These are phyloP conservation scores for Parasteatoda lunata DNA, from an alignment of 2,888 invertebrate species.

Conservation along the genomic window DNA sequence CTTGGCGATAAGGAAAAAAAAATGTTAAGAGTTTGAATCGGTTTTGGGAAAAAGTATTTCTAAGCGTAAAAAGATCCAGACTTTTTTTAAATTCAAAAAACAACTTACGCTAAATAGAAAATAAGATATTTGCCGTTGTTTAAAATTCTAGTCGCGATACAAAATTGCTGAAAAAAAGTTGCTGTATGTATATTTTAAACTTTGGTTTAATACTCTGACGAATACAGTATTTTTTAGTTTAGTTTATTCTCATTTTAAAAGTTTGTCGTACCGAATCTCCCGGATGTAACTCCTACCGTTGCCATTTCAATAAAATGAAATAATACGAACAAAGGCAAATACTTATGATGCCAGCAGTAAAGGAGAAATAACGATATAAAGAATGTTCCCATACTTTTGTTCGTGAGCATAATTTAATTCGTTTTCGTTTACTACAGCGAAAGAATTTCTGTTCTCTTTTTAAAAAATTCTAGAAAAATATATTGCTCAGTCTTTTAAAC, in stretches of 20 bases:
- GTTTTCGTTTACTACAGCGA: slow-evolving; percentile 48
- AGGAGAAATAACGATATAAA: slow-evolving; percentile 16
- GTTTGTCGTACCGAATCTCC: slow-evolving; percentile 9
- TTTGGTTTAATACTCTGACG: slow-evolving; percentile 58
- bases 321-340: slow-evolving; percentile 55
- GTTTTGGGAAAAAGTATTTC: slow-evolving; percentile 17
- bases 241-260: slow-evolving; percentile 51
- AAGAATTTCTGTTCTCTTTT: slow-evolving; percentile 15
- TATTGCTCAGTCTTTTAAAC: slow-evolving; percentile 10
- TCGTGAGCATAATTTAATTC: slow-evolving; percentile 60
- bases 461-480: slow-evolving; percentile 20
- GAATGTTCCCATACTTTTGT: slow-evolving; percentile 33
- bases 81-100: slow-evolving; percentile 42
- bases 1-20: slow-evolving; percentile 4
- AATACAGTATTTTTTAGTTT: slow-evolving; percentile 37
- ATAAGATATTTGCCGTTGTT: slow-evolving; percentile 51
- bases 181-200: slow-evolving; percentile 1
- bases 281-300: slow-evolving; percentile 12
- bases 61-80: background rate
- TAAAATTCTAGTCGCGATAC: slow-evolving; percentile 59
- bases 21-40: slow-evolving; percentile 23
- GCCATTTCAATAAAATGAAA: slow-evolving; percentile 63
- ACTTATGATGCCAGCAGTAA: slow-evolving; percentile 27
- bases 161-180: slow-evolving; percentile 33
- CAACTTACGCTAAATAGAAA: slow-evolving; percentile 60